Percentiles rank a stretch among this genome's conserved stretches.
These are phyloP conservation scores for Xenentodon cancila DNA, from an alignment of 2,797 vertebrate species.

Conservation along the genomic window DNA sequence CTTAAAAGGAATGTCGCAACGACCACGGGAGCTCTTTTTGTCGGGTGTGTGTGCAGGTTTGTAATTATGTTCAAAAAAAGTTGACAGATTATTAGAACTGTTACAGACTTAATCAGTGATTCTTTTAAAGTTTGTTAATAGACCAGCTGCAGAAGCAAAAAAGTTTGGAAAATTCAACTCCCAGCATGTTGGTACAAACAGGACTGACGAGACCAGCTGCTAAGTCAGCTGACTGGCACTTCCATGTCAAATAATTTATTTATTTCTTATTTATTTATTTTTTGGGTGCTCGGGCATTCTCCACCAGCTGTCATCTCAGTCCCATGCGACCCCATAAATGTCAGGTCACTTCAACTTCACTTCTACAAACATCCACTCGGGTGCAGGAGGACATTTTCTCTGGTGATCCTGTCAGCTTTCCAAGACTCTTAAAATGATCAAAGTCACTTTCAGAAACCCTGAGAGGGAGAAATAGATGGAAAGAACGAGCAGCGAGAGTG, in stretches of 20 bases:
- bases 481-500: not conserved
- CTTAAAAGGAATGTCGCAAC: too few species aligned
- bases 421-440: conserved; percentile 77
- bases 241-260: conserved; percentile 8
- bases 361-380: conserved; percentile 53
- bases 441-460: conserved; percentile 65
- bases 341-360: conserved; percentile 71
- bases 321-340: conserved; percentile 71
- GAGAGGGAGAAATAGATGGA: conserved; percentile 25
- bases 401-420: conserved; percentile 69
- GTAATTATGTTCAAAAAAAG: not conserved
- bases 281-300: conserved; percentile 19
- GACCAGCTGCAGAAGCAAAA: not conserved
- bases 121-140: not conserved
- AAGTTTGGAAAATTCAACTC: not conserved
- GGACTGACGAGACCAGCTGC: conserved; percentile 8
- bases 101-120: not conserved
- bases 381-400: conserved; percentile 63
- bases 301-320: conserved; percentile 47
- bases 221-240: conserved; percentile 38
- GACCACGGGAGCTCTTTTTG: too few species aligned
- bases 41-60: too few species aligned
- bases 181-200: not conserved
- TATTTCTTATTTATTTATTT: conserved; percentile 1
- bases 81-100: not conserved